Base-by-base conservation (phyloP, 2,797 vertebrate genomes). In the Sphenodon punctatus region DNA sequence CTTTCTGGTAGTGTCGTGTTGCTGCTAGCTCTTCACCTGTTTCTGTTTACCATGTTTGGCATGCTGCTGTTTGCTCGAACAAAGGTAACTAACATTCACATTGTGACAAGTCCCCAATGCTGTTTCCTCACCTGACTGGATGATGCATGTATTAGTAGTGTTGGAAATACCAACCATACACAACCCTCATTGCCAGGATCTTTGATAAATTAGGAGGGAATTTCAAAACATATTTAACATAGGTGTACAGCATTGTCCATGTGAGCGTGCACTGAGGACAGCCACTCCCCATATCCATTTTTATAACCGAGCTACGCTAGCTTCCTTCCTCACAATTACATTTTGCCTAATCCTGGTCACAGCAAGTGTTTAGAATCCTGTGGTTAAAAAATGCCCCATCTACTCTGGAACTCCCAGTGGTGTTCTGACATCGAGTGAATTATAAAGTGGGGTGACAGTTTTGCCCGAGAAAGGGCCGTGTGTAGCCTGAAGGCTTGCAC, bases 21-120 rank as follows among this genome's bases (percentile, higher is more conserved):
- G 56, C 95, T 99, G 2, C 93, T 99, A 87, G 95, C 95, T 0
- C 87, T 99, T 32, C 98, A 99, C 78, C 96, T 99, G 79, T 97
- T 96, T 53, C 93, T 99, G 67, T 99, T 99, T 86, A 97, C 98
- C 17, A 97, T 98, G 97, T 96, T 98, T 8, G 98, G 97, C 53
- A 98, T 99, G 98, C 92, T 99, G 94, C 95, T 99, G 60, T 99
- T 99, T 84, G 92, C 96, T 25, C 96, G 96, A 60, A 95, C 95
- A 45, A 97, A 97, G 94, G 98, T 98, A 91, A 96, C 75, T 74
- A 61, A 2, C 5, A 0, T 8, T 59, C 14, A 9, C 71, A 49
- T 63, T 15, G 6, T 51, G 64, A 3, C 69, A 55, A 30, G 4
- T 63, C 20, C 58, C 1, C n/a, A 0, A 5, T 34, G 38, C 1